phyloP scores from a whole-genome alignment of 1,140 invertebrate species.

The Drosophila seguyi region DNA sequence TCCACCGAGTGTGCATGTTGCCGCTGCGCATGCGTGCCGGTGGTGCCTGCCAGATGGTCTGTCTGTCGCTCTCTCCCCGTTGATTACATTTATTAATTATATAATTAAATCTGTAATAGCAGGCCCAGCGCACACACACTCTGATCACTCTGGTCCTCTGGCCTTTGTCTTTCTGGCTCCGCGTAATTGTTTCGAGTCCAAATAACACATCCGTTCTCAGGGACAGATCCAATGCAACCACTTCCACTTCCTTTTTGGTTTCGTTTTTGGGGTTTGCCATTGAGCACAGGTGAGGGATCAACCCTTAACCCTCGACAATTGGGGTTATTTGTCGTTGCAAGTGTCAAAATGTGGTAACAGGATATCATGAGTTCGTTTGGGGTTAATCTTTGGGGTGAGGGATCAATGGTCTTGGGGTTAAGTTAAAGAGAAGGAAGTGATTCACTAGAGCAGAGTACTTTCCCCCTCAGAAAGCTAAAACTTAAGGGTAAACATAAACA shows the following conservation, averaged over 20 bases:
- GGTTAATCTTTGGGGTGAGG: constrained; percentile 35
- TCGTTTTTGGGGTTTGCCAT: constrained; percentile 55
- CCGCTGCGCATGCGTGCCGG: constrained; percentile 72
- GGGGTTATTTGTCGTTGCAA: constrained; percentile 14
- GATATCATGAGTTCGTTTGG: constrained; percentile 28
- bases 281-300: constrained; percentile 46
- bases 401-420: constrained; percentile 37
- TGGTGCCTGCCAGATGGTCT: constrained; percentile 59
- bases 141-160: constrained; percentile 34
- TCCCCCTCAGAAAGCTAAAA: not conserved
- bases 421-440: constrained; percentile 1
- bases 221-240: constrained; percentile 53
- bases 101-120: constrained; percentile 82
- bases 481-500: not conserved
- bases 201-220: constrained; percentile 78
- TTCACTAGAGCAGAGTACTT: not conserved
- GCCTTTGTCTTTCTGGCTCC: constrained; percentile 48
- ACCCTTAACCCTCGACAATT: constrained; percentile 53
- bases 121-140: constrained; percentile 39
- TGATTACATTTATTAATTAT: constrained; percentile 84
- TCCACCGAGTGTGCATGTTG: constrained; percentile 4
- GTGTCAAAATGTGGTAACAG: constrained; percentile 43
- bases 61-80: constrained; percentile 31
- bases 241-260: constrained; percentile 78
- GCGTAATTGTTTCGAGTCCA: constrained; percentile 69